Base-by-base conservation (phyloP, 2,888 invertebrate species). In the Platerodrilus igneus region DNA sequence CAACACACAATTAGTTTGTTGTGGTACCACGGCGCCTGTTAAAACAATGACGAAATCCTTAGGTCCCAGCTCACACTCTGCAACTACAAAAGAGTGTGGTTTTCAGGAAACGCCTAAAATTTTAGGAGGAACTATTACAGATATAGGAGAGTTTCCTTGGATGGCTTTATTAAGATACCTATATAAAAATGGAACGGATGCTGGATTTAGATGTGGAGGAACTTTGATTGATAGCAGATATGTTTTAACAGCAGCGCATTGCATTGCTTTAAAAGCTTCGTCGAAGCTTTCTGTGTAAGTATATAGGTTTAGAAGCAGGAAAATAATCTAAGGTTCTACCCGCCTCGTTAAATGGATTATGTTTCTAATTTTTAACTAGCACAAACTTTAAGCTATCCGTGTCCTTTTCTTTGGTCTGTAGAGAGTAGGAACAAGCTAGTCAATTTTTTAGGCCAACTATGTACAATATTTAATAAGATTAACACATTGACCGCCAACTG, bases 81-180 rank as follows among this genome's bases (percentile, higher is more conserved):
- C 31, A 3, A 19, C 4, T 4, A 31, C 19, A 31, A 21, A 6
- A 2, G 7, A 2, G 6, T 31, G 31, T 11, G 31, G 31, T 8
- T 15, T 14, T 4, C 14, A 18, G 18, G 6, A 10, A 14, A 26
- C n/a, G 10, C n/a, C 2, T 7, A 25, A 9, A 17, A 26, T 9
- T 8, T 34, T 61, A 10, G 60, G 62, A 18, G 73, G 73, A 3
- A 54, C 61, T 11, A 53, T 45, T 9, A 65, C 72, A 4, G 43
- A 43, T 0, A 55, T 73, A n/a, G 68, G 68, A 38, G 66, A 73
- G 44, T 71, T 67, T 50, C 73, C 74, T 0, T 74, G 73, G 73
- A 48, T 69, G 44, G 64, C 59, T 0, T 48, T 73, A 1, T 58
- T 74, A 10, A 64, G 69, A 31, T 71, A 72, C 53, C 59, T 57